Evolutionary conservation across 2,888 invertebrate species (phyloP).

Genomic region (Sacculina carcini): DNA sequence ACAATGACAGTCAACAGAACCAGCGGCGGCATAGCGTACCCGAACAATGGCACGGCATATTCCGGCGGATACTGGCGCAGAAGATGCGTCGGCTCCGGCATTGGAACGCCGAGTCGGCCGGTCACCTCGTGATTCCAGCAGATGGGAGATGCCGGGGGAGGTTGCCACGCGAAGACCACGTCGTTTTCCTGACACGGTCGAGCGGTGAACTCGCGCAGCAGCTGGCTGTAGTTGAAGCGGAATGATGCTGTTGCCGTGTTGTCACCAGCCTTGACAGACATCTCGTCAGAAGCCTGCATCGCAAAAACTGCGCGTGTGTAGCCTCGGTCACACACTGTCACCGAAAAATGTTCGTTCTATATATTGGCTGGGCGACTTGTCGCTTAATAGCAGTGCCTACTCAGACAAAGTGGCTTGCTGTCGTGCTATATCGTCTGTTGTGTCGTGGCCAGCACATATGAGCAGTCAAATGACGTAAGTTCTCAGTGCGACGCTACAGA

Average conservation of each 20-base stretch:
- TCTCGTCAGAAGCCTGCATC: no score
- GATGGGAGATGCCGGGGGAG: background rate
- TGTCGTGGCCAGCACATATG: no score
- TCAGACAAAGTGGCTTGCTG: no score
- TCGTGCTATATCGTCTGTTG: no score
- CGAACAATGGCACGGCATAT: conserved; percentile 41
- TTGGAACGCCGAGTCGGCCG: background rate
- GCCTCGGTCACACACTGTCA: no score
- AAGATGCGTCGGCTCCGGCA: conserved; percentile 26
- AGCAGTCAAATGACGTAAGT: no score
- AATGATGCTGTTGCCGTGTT: background rate
- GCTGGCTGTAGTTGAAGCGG: background rate
- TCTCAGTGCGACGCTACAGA: no score
- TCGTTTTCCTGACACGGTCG: background rate
- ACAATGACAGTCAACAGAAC: conserved; percentile 64
- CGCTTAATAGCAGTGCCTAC: no score
- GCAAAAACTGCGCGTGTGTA: no score
- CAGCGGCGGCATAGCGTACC: conserved; percentile 55
- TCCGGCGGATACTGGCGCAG: conserved; percentile 36
- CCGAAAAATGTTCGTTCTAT: no score
- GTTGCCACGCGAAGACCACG: background rate
- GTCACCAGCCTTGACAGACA: no score
- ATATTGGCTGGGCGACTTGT: no score
- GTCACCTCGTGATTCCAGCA: background rate
- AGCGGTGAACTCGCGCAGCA: background rate